Evolutionary conservation across 2,113 vertebrate genomes (phyloP), one percentile per base, ranked within the genome.

Genomic region (Dromiciops gliroides): DNA sequence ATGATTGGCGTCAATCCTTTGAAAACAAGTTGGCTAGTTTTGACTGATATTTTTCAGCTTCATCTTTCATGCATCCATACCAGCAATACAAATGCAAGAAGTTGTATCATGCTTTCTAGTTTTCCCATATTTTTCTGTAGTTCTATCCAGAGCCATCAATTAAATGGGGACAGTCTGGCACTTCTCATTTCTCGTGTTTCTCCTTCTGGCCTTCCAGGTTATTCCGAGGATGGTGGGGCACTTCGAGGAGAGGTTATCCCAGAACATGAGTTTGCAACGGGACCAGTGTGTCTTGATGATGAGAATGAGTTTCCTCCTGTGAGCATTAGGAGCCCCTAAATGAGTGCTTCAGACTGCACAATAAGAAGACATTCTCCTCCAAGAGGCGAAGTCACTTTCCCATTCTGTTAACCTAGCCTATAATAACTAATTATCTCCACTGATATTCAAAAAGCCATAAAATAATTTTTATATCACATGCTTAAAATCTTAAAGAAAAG

Each of bases 241-340:
- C 99, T 99, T 97, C 99, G 98, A 7, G 99, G 99, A 31, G 99
- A 99, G 93, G 98, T 99, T 3, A 99, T 99, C 98, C 99, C 99
- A 0, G 99, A 99, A 96, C 99, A 99, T 0, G 99, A 99, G 98
- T 99, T 99, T 90, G 99, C 99, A 0, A 99, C 99, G 25, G 98
- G 99, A 95, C 99, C 99, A 0, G 98, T 99, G 95, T 99, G 99
- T 96, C 99, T 99, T 37, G 99, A 99, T 1, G 99, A 99, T 0
- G 99, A 99, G 98, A 99, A 99, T 94, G 99, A 99, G 96, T 99
- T 99, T 47, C 99, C 99, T 96, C 99, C 99, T 96, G 99, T 99
- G 98, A 99, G 99, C 99, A 99, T 99, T 97, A 98, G 98, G 98
- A 97, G 98, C 95, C 99, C 99, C 93, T 99, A 99, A 99, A 96